phyloP scores from a whole-genome alignment of 2,113 vertebrate genomes.

The Stegastes partitus region DNA sequence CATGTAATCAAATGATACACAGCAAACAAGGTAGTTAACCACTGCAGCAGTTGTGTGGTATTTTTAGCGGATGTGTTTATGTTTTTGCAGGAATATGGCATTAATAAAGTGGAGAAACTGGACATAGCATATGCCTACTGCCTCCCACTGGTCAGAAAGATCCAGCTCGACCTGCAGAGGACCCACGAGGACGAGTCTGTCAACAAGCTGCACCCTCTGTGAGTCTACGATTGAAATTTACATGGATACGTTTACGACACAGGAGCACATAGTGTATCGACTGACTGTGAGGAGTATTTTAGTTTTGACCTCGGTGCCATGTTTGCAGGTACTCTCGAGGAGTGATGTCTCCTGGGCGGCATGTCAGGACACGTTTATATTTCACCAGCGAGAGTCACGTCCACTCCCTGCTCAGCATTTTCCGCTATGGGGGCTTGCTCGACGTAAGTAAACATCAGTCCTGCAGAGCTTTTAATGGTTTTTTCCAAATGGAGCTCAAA shows the following conservation, averaged over 20 bases:
- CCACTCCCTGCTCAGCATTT: conserved; percentile 96
- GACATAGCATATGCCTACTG: conserved; percentile 98
- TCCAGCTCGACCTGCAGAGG: conserved; percentile 95
- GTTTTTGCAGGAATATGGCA: conserved; percentile 92
- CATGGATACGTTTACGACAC: too few relatives aligned
- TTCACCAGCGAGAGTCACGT: conserved; percentile 99
- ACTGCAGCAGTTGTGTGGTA: too few relatives aligned
- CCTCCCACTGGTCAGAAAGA: conserved; percentile 96
- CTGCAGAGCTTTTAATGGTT: neutral
- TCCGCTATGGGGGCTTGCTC: conserved; percentile 95
- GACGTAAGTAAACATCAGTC: conserved; percentile 86
- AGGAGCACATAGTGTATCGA: neutral
- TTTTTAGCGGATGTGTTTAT: neutral
- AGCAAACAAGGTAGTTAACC: too few relatives aligned
- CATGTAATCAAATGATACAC: too few relatives aligned
- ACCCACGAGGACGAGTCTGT: conserved; percentile 99
- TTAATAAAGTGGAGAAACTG: conserved; percentile 94
- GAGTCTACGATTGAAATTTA: conserved; percentile 39
- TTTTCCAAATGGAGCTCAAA: neutral
- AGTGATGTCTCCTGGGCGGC: conserved; percentile 96
- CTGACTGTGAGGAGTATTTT: neutral
- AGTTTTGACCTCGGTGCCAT: neutral
- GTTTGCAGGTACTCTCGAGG: conserved; percentile 93
- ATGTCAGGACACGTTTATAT: conserved; percentile 95
- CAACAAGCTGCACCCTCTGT: conserved; percentile 98